A percentile compares a stretch with the other conserved stretches of the same genome.
Evolutionary conservation across 2,888 invertebrate genomes (phyloP).

Genomic region (Tenthredo distinguenda): DNA sequence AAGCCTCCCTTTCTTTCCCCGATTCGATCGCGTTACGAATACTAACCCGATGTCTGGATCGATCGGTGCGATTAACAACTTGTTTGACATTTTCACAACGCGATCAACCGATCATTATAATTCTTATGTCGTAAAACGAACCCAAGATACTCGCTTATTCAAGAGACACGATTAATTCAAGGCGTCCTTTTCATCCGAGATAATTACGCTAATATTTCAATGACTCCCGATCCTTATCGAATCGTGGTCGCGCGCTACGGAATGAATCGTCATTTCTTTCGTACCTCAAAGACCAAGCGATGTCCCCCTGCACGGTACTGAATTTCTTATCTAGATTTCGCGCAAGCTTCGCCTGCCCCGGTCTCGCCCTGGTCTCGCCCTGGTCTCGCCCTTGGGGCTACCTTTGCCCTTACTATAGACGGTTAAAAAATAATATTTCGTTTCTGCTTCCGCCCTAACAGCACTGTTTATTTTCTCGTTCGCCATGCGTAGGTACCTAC

Average conservation of each 20-base stretch:
- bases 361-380: background rate
- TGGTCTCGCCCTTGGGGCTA: background rate
- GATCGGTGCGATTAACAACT: conserved; percentile 13
- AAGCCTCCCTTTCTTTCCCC: background rate
- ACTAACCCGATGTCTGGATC: background rate
- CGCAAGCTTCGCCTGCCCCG: background rate
- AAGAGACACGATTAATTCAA: conserved; percentile 25
- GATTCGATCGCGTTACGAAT: background rate
- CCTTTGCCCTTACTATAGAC: background rate
- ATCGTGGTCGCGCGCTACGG: conserved; percentile 12
- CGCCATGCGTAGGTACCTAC: background rate
- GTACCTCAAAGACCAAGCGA: conserved; percentile 19
- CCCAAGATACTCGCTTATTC: background rate
- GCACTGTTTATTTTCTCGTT: conserved; percentile 30
- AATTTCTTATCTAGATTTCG: conserved; percentile 46
- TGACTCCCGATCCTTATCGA: conserved; percentile 35
- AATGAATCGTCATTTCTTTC: conserved; percentile 51
- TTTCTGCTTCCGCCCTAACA: conserved; percentile 32
- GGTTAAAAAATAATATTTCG: conserved; percentile 43
- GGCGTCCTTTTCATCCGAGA: conserved; percentile 21
- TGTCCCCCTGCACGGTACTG: conserved; percentile 27
- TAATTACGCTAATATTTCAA: conserved; percentile 52
- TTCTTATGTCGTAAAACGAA: background rate
- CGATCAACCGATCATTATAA: background rate
- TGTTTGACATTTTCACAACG: conserved; percentile 5